A percentile compares a stretch with the other conserved stretches of the same genome.
These are phyloP conservation scores for Beroe forskalii DNA, from an alignment of 37 sponge, comb jelly and placozoan species.

Conservation along the genomic window DNA sequence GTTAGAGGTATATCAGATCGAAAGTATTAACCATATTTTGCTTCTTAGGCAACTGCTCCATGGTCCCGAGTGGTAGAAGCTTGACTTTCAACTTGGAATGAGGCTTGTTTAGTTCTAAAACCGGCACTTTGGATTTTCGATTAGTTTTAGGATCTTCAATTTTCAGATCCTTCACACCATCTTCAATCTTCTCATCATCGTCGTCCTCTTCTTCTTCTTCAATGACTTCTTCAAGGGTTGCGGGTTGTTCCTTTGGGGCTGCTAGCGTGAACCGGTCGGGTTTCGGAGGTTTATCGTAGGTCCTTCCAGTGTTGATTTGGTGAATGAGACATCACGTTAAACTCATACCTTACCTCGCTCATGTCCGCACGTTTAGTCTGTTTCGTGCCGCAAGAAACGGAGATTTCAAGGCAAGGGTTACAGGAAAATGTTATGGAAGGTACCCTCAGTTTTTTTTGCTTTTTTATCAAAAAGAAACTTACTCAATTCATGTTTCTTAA, in stretches of 20 bases:
- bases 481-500: too few relatives aligned
- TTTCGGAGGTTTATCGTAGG: constrained; percentile 8
- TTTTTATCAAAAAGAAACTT: too few relatives aligned
- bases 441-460: too few relatives aligned
- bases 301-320: constrained; percentile 61
- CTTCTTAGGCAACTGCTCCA: constrained; percentile 72
- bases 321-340: constrained; percentile 69
- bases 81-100: constrained; percentile 61
- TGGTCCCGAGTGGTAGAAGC: constrained; percentile 79
- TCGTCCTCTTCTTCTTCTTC: constrained; percentile 67
- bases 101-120: constrained; percentile 10
- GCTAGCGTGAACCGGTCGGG: constrained; percentile 51
- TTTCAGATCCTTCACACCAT: background rate
- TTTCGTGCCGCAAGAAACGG: too few relatives aligned
- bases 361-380: constrained; percentile 37
- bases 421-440: too few relatives aligned
- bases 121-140: background rate
- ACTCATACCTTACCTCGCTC: constrained; percentile 67
- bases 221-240: constrained; percentile 64
- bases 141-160: background rate
- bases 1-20: constrained; percentile 75
- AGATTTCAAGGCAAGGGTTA: too few relatives aligned
- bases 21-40: constrained; percentile 70
- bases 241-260: background rate
- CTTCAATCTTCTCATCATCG: constrained; percentile 5